Percentiles rank a stretch among this genome's conserved stretches.
Conservation (phyloP, 2,888 invertebrate species). For the Leucozona laternaria region DNA sequence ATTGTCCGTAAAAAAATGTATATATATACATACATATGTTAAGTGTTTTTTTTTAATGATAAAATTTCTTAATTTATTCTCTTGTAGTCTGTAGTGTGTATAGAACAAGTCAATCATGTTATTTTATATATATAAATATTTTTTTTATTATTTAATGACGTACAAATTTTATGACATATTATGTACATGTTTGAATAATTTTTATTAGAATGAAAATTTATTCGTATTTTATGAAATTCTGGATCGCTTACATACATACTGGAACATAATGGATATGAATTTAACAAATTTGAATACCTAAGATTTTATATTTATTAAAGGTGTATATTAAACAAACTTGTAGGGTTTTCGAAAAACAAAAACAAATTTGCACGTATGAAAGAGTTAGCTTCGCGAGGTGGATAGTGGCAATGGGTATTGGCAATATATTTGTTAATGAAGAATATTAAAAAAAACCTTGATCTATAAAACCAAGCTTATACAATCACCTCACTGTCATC, state of each 20-base stretch:
- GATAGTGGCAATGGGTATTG: no score
- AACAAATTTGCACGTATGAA: no score
- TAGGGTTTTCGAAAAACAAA: no score
- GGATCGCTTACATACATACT: neutral
- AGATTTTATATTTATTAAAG: neutral
- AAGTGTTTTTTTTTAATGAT: neutral
- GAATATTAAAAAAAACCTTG: no score
- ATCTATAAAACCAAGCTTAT: no score
- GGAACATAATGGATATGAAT: neutral
- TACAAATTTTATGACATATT: neutral
- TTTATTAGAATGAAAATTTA: neutral
- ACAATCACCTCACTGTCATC: no score
- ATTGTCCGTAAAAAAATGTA: neutral
- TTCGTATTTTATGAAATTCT: neutral
- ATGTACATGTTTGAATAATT: neutral
- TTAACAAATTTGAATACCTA: neutral
- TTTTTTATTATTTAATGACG: neutral
- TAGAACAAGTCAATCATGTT: slow-evolving; percentile 3
- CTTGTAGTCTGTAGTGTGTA: neutral
- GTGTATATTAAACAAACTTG: no score
- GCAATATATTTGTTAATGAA: no score
- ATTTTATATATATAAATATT: neutral
- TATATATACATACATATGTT: neutral
- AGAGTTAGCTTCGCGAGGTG: no score
- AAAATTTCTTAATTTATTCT: slow-evolving; percentile 3